phyloP scores from a whole-genome alignment of 1,140 invertebrate genomes.

The Laupala kohalensis region DNA sequence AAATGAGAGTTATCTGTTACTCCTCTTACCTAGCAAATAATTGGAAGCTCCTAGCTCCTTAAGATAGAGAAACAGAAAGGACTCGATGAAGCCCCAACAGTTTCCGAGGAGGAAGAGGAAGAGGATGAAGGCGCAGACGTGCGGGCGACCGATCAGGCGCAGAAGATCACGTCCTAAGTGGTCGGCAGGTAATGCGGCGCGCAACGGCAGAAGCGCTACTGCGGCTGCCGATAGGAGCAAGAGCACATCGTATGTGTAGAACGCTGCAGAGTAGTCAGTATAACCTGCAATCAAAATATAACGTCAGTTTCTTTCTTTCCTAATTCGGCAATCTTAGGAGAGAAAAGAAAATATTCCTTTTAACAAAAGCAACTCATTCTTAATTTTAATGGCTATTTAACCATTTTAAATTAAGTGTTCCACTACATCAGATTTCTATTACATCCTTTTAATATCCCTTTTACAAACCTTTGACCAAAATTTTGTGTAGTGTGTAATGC shows the following conservation, averaged over 20 bases:
- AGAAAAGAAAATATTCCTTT: too few species aligned
- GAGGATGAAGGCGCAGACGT: slow-evolving; percentile 59
- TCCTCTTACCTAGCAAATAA: slow-evolving; percentile 59
- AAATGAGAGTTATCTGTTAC: too few species aligned
- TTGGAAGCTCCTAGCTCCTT: slow-evolving; percentile 66
- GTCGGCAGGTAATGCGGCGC: slow-evolving; percentile 55
- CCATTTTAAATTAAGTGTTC: too few species aligned
- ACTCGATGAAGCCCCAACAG: slow-evolving; percentile 75
- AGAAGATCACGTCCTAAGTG: slow-evolving; percentile 52
- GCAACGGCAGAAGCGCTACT: slow-evolving; percentile 55
- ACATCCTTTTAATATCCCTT: too few species aligned
- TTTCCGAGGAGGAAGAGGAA: slow-evolving; percentile 64
- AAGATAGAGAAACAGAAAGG: slow-evolving; percentile 70
- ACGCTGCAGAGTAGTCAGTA: slow-evolving; percentile 63
- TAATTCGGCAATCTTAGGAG: too few species aligned
- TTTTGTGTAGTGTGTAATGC: too few species aligned
- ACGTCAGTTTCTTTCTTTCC: too few species aligned
- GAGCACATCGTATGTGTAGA: slow-evolving; percentile 58
- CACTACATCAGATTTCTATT: too few species aligned
- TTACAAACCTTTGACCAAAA: too few species aligned
- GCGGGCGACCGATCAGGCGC: slow-evolving; percentile 56
- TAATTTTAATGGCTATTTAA: too few species aligned
- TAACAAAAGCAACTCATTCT: too few species aligned
- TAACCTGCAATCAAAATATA: slow-evolving; percentile 39
- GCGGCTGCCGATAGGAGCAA: slow-evolving; percentile 51